A percentile compares a stretch with the other conserved stretches of the same genome.
Conservation (phyloP, 92 coral and sea anemone species). For the Siderastrea siderea region DNA sequence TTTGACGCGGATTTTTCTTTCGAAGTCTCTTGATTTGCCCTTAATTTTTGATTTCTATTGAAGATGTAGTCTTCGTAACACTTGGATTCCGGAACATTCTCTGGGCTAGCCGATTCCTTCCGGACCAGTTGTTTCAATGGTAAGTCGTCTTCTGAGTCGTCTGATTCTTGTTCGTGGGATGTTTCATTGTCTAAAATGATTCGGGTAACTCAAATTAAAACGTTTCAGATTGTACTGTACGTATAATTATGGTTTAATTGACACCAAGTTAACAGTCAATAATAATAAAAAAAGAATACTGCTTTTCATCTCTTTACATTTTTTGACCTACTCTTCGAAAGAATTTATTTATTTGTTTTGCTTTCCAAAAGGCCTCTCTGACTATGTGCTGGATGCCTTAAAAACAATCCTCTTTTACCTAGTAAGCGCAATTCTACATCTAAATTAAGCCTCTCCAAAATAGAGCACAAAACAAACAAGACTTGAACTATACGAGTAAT, state of each 20-base stretch:
- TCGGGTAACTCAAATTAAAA: slow-evolving; percentile 1
- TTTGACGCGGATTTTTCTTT: not conserved
- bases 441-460: no score
- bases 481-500: no score
- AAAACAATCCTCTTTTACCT: no score
- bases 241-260: not conserved
- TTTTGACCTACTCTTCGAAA: no score
- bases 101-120: slow-evolving; percentile 11
- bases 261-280: not conserved
- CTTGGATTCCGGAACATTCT: not conserved
- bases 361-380: no score
- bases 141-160: slow-evolving; percentile 4
- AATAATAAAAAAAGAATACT: no score
- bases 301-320: no score
- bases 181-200: slow-evolving; percentile 8
- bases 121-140: slow-evolving; percentile 1
- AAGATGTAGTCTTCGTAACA: not conserved
- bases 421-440: no score
- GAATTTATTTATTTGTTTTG: no score
- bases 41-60: not conserved
- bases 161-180: not conserved
- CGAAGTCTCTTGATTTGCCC: not conserved
- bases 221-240: not conserved
- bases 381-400: no score
- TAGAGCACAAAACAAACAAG: no score